phyloP scores from a whole-genome alignment of 2,113 vertebrate genomes.

The Salvelinus sp. region DNA sequence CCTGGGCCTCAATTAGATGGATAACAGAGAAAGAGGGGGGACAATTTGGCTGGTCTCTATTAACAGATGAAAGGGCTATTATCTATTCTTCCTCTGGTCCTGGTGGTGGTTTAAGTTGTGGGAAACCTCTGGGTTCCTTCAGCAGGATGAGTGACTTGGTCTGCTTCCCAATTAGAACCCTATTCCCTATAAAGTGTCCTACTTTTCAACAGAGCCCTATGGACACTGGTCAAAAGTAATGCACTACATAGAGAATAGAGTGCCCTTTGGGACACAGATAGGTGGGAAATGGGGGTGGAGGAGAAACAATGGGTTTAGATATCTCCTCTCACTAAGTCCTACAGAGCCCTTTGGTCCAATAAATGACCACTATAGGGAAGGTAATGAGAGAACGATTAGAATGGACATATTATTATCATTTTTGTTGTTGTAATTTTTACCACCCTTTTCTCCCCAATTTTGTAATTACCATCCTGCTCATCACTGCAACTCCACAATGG shows the following conservation, averaged over 20 bases:
- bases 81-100: slow-evolving; percentile 47
- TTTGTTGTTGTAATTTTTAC: too few relatives aligned
- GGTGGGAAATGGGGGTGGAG: slow-evolving; percentile 43
- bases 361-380: slow-evolving; percentile 67
- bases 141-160: too few relatives aligned
- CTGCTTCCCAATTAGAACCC: too few relatives aligned
- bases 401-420: slow-evolving; percentile 57
- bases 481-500: too few relatives aligned
- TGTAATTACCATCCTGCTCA: too few relatives aligned
- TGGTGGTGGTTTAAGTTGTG: slow-evolving; percentile 12
- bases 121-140: too few relatives aligned
- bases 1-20: slow-evolving; percentile 67
- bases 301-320: slow-evolving; percentile 62
- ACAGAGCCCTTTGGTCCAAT: slow-evolving; percentile 60
- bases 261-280: not conserved
- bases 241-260: not conserved
- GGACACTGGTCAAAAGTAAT: too few relatives aligned
- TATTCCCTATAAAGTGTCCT: too few relatives aligned
- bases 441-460: too few relatives aligned
- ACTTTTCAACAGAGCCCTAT: too few relatives aligned
- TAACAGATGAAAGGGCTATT: slow-evolving; percentile 71
- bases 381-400: slow-evolving; percentile 85
- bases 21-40: slow-evolving; percentile 62
- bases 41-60: slow-evolving; percentile 77
- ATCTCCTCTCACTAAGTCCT: slow-evolving; percentile 20